phyloP scores from a whole-genome alignment of 2,888 invertebrate species.

The Cheilosia grossa region DNA sequence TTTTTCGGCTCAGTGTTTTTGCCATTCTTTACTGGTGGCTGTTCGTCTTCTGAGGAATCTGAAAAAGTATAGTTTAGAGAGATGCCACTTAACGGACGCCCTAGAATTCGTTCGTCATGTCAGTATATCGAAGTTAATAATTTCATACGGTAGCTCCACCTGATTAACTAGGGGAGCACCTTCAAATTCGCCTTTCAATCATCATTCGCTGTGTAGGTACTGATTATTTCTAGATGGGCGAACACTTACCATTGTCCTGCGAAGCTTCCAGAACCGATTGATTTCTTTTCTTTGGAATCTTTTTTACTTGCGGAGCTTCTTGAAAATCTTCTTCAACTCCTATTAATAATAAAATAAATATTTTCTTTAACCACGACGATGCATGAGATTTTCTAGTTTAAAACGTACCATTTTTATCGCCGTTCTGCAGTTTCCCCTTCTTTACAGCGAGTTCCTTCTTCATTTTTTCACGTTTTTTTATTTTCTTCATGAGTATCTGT shows the following conservation, averaged over 20 bases:
- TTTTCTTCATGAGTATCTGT: conserved; percentile 90
- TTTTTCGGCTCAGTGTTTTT: conserved; percentile 64
- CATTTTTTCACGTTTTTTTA: conserved; percentile 90
- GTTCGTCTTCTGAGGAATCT: conserved; percentile 74
- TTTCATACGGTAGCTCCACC: conserved; percentile 47
- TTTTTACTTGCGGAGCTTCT: conserved; percentile 76
- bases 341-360: background rate
- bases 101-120: background rate
- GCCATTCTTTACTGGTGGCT: conserved; percentile 74
- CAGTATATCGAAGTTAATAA: conserved; percentile 27
- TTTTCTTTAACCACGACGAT: conserved; percentile 6
- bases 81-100: background rate
- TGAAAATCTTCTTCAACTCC: conserved; percentile 78
- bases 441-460: conserved; percentile 87
- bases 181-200: conserved; percentile 87
- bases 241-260: conserved; percentile 75
- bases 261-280: conserved; percentile 78
- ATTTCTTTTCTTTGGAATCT: conserved; percentile 76
- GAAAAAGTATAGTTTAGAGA: conserved; percentile 4
- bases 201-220: conserved; percentile 81
- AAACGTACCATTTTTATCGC: conserved; percentile 36
- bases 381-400: background rate
- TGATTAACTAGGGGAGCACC: conserved; percentile 80
- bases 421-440: conserved; percentile 82
- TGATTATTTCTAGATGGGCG: conserved; percentile 23